A percentile compares a stretch with the other conserved stretches of the same genome.
Evolutionary conservation across 2,113 vertebrate species (phyloP).

Genomic region (Drymodes brunneopygia): DNA sequence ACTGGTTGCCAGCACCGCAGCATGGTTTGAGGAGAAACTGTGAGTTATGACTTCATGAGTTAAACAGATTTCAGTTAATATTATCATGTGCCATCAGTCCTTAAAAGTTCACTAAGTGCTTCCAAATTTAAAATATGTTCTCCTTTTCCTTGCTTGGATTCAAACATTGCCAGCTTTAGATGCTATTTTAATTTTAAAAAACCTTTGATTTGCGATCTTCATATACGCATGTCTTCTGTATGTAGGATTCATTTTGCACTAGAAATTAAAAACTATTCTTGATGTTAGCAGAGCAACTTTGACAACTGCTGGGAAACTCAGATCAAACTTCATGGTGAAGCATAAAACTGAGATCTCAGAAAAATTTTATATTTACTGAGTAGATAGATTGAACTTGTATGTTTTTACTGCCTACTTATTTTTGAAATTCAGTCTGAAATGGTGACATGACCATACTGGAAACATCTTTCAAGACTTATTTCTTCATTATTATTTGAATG

Average conservation of each 20-base stretch:
- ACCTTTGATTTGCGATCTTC: not conserved
- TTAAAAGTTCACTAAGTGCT: not conserved
- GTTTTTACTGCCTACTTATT: not conserved
- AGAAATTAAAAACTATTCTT: not conserved
- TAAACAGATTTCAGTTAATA: not conserved
- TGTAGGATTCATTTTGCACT: not conserved
- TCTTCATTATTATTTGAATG: not conserved
- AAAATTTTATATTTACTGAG: not conserved
- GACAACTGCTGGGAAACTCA: not conserved
- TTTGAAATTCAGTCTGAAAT: not conserved
- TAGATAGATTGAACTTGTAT: not conserved
- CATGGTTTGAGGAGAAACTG: not conserved
- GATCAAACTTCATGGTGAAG: not conserved
- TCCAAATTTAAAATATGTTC: not conserved
- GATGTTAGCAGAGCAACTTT: not conserved
- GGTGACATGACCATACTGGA: not conserved
- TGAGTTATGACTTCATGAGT: not conserved
- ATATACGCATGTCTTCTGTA: not conserved
- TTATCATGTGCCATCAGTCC: not conserved
- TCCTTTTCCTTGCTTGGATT: not conserved
- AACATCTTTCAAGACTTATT: not conserved
- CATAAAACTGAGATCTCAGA: not conserved
- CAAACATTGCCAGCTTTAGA: not conserved
- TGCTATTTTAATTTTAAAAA: not conserved
- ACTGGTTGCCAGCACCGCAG: not conserved